Conservation (phyloP, 2,888 invertebrate species). For the Drosophila demipolita region DNA sequence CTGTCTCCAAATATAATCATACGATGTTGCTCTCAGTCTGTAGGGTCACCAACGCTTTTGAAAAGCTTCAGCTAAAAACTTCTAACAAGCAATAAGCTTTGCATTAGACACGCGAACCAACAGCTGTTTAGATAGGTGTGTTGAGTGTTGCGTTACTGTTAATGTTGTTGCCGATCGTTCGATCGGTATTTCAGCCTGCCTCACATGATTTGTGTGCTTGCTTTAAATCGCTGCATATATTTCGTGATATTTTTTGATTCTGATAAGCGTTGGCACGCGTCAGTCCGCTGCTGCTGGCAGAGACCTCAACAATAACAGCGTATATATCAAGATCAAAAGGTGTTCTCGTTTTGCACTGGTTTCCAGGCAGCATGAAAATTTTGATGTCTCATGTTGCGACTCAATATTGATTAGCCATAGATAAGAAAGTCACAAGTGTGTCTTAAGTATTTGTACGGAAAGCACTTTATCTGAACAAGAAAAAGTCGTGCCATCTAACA, state of each 20-base stretch:
- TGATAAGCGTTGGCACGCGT: constrained; percentile 74
- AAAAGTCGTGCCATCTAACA: constrained; percentile 60
- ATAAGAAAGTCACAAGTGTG: constrained; percentile 25
- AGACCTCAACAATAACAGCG: constrained; percentile 5
- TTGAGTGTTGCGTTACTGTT: constrained; percentile 8
- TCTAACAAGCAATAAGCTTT: constrained; percentile 30
- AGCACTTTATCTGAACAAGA: constrained; percentile 21
- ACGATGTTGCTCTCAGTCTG: constrained; percentile 65
- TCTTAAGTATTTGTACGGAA: neutral
- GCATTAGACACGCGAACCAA: constrained; percentile 61
- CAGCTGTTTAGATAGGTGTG: constrained; percentile 65
- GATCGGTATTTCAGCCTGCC: constrained; percentile 11
- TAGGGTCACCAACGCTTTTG: constrained; percentile 38
- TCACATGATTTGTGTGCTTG: constrained; percentile 39
- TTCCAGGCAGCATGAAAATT: constrained; percentile 56
- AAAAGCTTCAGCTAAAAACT: constrained; percentile 19
- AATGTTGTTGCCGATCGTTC: constrained; percentile 15
- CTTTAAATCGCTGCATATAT: constrained; percentile 23
- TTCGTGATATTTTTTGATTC: constrained; percentile 39
- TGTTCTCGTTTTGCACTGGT: constrained; percentile 42
- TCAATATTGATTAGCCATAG: constrained; percentile 48
- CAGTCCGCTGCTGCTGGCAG: constrained; percentile 46
- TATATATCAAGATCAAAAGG: constrained; percentile 48
- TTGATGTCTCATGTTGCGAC: constrained; percentile 40
- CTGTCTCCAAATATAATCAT: constrained; percentile 49